phyloP scores from a whole-genome alignment of 1,140 invertebrate genomes.

The Chrysomallon squamiferum region DNA sequence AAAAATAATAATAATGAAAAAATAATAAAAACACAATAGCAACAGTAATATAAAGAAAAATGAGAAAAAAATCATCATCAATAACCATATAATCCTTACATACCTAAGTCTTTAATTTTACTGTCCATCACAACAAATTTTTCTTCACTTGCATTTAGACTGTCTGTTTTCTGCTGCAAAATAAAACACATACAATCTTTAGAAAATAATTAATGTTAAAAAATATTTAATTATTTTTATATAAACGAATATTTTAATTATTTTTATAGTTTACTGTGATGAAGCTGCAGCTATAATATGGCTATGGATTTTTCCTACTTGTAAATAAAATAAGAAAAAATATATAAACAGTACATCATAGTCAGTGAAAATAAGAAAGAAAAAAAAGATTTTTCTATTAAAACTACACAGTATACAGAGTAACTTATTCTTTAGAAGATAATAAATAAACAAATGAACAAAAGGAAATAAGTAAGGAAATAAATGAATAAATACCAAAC shows the following conservation, averaged over 20 bases:
- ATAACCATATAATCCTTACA: conserved; percentile 2
- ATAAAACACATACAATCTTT: too few species aligned
- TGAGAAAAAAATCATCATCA: background rate
- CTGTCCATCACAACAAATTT: conserved; percentile 50
- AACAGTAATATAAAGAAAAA: background rate
- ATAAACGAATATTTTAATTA: too few species aligned
- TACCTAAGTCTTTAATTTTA: conserved; percentile 47
- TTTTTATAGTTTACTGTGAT: too few species aligned
- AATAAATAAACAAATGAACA: background rate
- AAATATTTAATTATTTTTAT: too few species aligned
- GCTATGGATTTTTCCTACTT: too few species aligned
- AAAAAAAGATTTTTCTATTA: too few species aligned
- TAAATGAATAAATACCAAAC: background rate
- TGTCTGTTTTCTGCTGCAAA: conserved; percentile 48
- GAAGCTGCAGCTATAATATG: too few species aligned
- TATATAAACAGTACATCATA: too few species aligned
- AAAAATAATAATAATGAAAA: background rate
- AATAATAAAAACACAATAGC: background rate
- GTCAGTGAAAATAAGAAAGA: too few species aligned
- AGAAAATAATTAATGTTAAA: too few species aligned
- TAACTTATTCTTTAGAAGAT: background rate
- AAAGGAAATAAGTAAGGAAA: background rate
- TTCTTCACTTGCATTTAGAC: conserved; percentile 41
- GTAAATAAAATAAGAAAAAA: too few species aligned
- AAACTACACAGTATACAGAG: too few species aligned